Evolutionary conservation across 2,888 invertebrate genomes (phyloP), one percentile per base, ranked within the genome.

Genomic region (Periphyllus acericola): DNA sequence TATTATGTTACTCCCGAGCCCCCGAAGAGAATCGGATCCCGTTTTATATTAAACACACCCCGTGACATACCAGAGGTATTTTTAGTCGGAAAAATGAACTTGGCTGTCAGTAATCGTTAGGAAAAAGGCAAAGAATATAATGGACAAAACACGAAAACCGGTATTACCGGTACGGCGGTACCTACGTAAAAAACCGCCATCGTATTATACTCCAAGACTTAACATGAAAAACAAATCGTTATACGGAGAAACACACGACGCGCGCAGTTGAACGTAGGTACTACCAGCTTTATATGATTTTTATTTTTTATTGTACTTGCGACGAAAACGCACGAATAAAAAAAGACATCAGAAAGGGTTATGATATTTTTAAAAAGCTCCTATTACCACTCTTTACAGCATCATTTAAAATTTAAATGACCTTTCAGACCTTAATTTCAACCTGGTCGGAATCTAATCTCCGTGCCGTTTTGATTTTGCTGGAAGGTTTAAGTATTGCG

Each of bases 391-490:
- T 21, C 36, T 74, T 40, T 32, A 66, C 32, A 46, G 46, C 46
- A 66, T 76, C 21, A 84, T 84, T 84, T 76, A 79, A 86, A 79
- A 72, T 86, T 79, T 72, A 86, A 86, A 86, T 86, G 80, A 80
- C 86, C 72, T 79, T 60, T 72, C 36, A 36, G 34, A 32, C 79
- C 72, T 79, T 80, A 79, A 80, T 86, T 85, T 71, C 36, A 79
- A 78, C 68, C 68, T 46, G 29, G 46, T 46, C 32, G n/a, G 5
- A 66, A 68, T 68, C 66, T 76, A 84, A 84, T 68, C 76, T 76
- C 46, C 84, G 32, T 25, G 29, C 71, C 21, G 60, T 46, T n/a
- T n/a, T 17, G 66, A 21, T 76, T 76, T 84, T 84, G 46, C 76
- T 4, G 25, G 40, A 76, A 84, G 40, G 84, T n/a, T 76, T 55